Base-by-base conservation (phyloP, 2,797 vertebrate species). In the Epinephelus coioides region DNA sequence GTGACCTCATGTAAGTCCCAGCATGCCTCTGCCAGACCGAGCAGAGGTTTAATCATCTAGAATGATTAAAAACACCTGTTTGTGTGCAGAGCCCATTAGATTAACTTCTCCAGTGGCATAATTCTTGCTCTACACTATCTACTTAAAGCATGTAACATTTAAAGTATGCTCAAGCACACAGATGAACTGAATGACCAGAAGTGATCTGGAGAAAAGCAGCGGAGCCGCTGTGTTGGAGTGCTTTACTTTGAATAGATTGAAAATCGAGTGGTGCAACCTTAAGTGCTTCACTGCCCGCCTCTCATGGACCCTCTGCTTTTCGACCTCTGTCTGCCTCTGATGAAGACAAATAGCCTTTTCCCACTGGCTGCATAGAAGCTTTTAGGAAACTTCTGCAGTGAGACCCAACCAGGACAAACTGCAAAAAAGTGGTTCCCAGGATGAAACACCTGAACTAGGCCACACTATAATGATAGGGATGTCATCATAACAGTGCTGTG, bases 281-380 rank as follows among this genome's bases (percentile, higher is more conserved):
- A 74, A 84, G 77, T 79, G 83, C 82, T 83, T 67, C 61, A 46
- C 27, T n/a, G 23, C 44, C 75, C 80, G 77, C 74, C 81, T 88
- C 75, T 82, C 78, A 46, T 78, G 69, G 69, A 87, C 74, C 69
- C 69, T 78, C 71, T 74, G 74, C 81, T 79, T 88, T 81, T 79
- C 43, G 60, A 85, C 85, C 83, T 81, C 59, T 78, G 79, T 83
- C 85, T 81, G 12, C 43, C 44, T 53, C 77, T 91, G 86, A 91
- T 88, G 81, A 86, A 92, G 88, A 93, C 76, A 86, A 92, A 91
- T 86, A 18, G 74, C 57, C 38, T 11, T 80, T 81, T 83, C 13
- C 66, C 61, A 27, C 46, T 38, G 49, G 50, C 71, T 76, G 69
- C 59, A 6, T 23, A 21, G 62, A 56, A 63, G 27, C 71, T 65